Percentiles rank a stretch among this genome's conserved stretches.
Conservation (phyloP, 2,797 vertebrate species). For the Otolemur crassicaudatus region DNA sequence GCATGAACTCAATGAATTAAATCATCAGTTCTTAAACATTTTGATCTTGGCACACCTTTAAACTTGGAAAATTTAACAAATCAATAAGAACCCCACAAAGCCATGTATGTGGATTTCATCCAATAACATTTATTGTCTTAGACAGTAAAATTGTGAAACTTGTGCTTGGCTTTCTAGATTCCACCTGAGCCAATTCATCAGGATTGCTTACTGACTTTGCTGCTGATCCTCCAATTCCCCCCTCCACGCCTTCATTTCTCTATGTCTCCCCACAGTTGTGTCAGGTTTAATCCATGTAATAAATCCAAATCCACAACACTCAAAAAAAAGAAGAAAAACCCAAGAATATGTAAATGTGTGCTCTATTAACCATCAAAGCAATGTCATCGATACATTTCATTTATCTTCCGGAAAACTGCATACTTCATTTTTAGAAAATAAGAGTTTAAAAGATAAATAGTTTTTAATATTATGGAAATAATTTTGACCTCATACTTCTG, state of each 20-base stretch:
- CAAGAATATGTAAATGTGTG: background rate
- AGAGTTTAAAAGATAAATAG: background rate
- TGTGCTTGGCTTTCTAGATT: background rate
- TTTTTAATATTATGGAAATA: background rate
- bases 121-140: background rate
- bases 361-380: background rate
- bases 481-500: background rate
- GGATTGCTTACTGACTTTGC: too few relatives aligned
- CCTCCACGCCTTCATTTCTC: too few relatives aligned
- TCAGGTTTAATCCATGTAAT: too few relatives aligned
- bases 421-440: background rate
- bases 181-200: too few relatives aligned
- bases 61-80: background rate
- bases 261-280: too few relatives aligned
- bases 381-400: background rate
- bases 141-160: background rate
- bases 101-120: background rate
- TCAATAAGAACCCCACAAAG: background rate
- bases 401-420: background rate
- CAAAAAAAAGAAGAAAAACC: background rate
- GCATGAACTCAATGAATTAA: background rate
- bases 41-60: background rate
- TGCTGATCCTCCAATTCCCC: too few relatives aligned
- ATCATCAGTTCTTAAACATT: background rate
- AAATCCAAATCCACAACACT: too few relatives aligned